phyloP scores from a whole-genome alignment of 2,888 invertebrate genomes.

The Heliconius cydno region DNA sequence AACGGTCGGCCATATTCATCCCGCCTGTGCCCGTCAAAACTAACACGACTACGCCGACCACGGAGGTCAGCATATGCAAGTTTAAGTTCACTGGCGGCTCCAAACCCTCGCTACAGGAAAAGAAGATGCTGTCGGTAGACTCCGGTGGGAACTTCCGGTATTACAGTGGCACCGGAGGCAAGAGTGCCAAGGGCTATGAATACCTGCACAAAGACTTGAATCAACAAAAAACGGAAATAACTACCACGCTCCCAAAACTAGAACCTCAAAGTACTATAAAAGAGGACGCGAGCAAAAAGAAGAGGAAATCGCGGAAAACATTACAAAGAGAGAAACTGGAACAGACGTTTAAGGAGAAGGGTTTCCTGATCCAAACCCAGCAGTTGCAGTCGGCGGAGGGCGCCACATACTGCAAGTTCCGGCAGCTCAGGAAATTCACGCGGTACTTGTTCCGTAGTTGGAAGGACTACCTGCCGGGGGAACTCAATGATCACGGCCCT shows the following conservation, averaged over 20 bases:
- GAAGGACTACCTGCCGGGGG: slow-evolving; percentile 95
- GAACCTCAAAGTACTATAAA: slow-evolving; percentile 54
- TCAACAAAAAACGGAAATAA: slow-evolving; percentile 70
- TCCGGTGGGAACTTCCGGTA: slow-evolving; percentile 94
- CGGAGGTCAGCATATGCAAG: slow-evolving; percentile 95
- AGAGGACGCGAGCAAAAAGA: slow-evolving; percentile 81
- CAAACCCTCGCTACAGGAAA: slow-evolving; percentile 93
- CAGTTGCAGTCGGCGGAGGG: slow-evolving; percentile 96
- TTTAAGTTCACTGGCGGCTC: slow-evolving; percentile 97
- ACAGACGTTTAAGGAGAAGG: slow-evolving; percentile 96
- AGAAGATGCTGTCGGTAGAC: slow-evolving; percentile 95
- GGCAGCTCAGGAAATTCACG: slow-evolving; percentile 95
- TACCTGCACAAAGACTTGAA: slow-evolving; percentile 89
- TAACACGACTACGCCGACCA: slow-evolving; percentile 89
- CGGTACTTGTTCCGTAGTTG: slow-evolving; percentile 95
- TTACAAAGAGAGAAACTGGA: slow-evolving; percentile 93
- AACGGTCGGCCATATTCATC: slow-evolving; percentile 92
- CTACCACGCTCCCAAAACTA: slow-evolving; percentile 50
- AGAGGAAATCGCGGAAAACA: slow-evolving; percentile 91
- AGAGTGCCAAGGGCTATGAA: slow-evolving; percentile 91
- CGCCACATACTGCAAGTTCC: slow-evolving; percentile 96
- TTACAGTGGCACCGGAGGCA: slow-evolving; percentile 93
- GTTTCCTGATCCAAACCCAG: slow-evolving; percentile 96
- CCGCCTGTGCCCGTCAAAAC: slow-evolving; percentile 90
- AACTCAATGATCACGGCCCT: slow-evolving; percentile 74